Base-by-base conservation (phyloP, 2,888 invertebrate genomes). In the Dugesia japonica region DNA sequence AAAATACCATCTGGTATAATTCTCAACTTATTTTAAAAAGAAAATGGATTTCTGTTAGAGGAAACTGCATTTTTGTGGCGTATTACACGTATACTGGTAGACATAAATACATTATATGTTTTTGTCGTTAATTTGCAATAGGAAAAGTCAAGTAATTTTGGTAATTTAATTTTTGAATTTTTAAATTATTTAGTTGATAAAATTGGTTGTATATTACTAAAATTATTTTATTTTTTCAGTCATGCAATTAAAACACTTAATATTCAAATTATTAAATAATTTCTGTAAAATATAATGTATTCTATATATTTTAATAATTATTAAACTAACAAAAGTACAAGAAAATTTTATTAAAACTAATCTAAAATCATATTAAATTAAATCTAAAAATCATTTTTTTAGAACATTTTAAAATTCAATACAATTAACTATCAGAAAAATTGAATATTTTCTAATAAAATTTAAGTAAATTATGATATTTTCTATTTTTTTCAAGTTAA, bases 1-100 rank as follows among this genome's bases (percentile, higher is more conserved):
- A 56, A 56, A 56, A 20, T 56, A n/a, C 9, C 56, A 56, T 56
- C 56, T 56, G 56, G 56, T 56, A n/a, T 13, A 20, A 7, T 56
- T 56, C 56, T 56, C 56, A 56, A 56, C 56, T 56, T 4, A 13
- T 13, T 56, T 56, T 56, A 56, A 56, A 56, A 56, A 56, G 56
- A 56, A 56, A 56, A 56, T 56, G 56, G 56, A 56, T 56, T 56
- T 56, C 56, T 56, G 56, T 56, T 56, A 56, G 56, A 56, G 56
- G n/a, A 56, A 56, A n/a, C n/a, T 23, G n/a, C 20, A 20, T 20
- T 56, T 56, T 56, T 56, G 56, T 56, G 56, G 56, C 56, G 56
- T 56, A 56, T 56, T 56, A 56, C 56, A 56, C 56, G 56, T 56
- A 56, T 56, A 56, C 56, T 56, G 56, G 56, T 56, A 56, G 56